Evolutionary conservation across 2,888 invertebrate genomes (phyloP).

Genomic region (Tubiluchus corallicola): DNA sequence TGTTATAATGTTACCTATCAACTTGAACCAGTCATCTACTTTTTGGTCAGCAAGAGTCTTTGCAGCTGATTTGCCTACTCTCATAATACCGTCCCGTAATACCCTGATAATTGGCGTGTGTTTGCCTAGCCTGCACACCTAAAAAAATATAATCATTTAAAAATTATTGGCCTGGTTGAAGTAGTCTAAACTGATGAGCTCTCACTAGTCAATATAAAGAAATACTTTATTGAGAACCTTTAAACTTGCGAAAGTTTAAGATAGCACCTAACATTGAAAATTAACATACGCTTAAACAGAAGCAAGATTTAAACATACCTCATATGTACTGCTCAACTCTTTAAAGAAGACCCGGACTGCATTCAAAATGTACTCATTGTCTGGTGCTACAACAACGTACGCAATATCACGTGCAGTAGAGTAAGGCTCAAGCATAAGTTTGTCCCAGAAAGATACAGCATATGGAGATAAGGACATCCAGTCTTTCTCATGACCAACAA

Average conservation of each 20-base stretch:
- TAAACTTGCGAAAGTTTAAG: too few relatives aligned
- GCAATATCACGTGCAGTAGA: constrained; percentile 84
- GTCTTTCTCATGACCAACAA: constrained; percentile 86
- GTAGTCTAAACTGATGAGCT: too few relatives aligned
- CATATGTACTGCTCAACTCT: constrained; percentile 79
- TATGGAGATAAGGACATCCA: constrained; percentile 87
- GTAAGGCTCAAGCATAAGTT: constrained; percentile 86
- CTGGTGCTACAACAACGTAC: constrained; percentile 83
- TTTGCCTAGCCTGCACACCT: constrained; percentile 70
- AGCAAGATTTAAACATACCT: constrained; percentile 33
- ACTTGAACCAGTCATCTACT: constrained; percentile 73
- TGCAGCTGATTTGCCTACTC: constrained; percentile 49
- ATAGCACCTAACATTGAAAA: too few relatives aligned
- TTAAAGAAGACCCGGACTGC: constrained; percentile 71
- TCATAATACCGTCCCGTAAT: constrained; percentile 65
- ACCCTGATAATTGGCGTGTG: constrained; percentile 73
- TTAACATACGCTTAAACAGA: too few relatives aligned
- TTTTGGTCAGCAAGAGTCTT: constrained; percentile 43
- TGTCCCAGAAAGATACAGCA: constrained; percentile 86
- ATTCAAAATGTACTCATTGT: constrained; percentile 59
- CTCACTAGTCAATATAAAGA: too few relatives aligned
- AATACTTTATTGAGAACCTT: too few relatives aligned
- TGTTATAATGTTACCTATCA: constrained; percentile 45
- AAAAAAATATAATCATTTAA: too few relatives aligned
- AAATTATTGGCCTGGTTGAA: too few relatives aligned